Evolutionary conservation across 2,888 invertebrate genomes (phyloP), one percentile per base, ranked within the genome.

Genomic region (Andrena praecox): DNA sequence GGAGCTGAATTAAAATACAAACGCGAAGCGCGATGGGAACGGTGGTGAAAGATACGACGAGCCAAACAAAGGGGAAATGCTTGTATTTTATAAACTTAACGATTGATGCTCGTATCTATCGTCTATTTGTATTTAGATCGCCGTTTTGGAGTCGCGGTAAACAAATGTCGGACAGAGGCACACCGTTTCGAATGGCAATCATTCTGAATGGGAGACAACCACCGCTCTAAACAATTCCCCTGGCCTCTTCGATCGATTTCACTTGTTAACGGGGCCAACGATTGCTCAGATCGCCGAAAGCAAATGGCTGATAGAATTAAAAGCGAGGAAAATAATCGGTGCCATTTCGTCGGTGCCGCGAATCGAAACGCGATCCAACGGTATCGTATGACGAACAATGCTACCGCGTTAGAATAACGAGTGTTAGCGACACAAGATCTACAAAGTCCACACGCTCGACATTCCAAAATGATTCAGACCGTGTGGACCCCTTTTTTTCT

Each of bases 351-450:
- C 67, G 48, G 67, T 33, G 68, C 74, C 24, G 4, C 20, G 71
- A 74, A 77, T 60, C 33, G 85, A 78, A 77, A 80, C 68, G 76
- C 77, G 79, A 85, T 59, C 29, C 69, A 64, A 60, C 62, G 70
- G 75, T 88, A 81, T 85, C 81, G 77, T 54, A 54, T 88, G 66
- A 69, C 82, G 85, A 82, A 81, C 74, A 75, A 62, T 73, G 59
- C 68, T 35, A 66, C 62, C 64, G 77, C 52, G 77, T 71, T 29
- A 70, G 50, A 79, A 27, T 70, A 81, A 82, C 82, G 80, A 79
- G 82, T 87, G 79, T 85, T 76, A 48, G 79, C 77, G 80, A 81
- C 73, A 87, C 76, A 71, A 72, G 80, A 85, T 82, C 82, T 79
- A 84, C 84, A 87, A 85, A 88, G 75, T 79, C 54, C 60, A 66